phyloP scores from a whole-genome alignment of 2,888 invertebrate species.

The Hartigia nigra region DNA sequence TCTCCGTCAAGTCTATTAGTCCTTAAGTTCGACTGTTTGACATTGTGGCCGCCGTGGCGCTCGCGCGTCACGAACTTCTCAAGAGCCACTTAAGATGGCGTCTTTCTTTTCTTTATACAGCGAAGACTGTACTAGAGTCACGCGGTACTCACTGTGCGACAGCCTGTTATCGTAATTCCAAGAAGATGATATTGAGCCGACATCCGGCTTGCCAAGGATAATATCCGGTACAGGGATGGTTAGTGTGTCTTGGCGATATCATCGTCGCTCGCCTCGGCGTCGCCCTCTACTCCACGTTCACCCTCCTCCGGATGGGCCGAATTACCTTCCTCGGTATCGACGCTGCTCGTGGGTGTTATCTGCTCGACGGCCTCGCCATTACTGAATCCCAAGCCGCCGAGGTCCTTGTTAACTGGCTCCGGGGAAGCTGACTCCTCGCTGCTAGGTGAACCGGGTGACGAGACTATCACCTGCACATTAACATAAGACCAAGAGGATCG shows the following conservation, averaged over 20 bases:
- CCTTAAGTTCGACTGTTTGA: background rate
- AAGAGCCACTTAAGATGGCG: background rate
- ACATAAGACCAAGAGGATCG: background rate
- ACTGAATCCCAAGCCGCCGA: conserved; percentile 35
- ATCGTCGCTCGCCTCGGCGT: conserved; percentile 71
- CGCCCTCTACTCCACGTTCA: conserved; percentile 70
- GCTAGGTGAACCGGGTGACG: conserved; percentile 89
- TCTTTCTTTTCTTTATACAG: background rate
- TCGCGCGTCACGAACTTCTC: background rate
- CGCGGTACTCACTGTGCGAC: conserved; percentile 1
- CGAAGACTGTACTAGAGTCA: background rate
- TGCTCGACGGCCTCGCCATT: conserved; percentile 65
- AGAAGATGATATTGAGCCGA: background rate
- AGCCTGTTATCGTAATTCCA: background rate
- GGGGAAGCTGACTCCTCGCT: conserved; percentile 86
- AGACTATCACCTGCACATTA: conserved; percentile 70
- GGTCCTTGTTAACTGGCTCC: conserved; percentile 76
- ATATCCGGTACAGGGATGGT: background rate
- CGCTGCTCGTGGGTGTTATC: conserved; percentile 71
- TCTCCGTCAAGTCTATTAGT: background rate
- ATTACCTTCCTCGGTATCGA: conserved; percentile 71
- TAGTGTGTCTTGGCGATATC: conserved; percentile 48
- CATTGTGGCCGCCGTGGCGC: background rate
- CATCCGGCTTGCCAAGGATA: background rate
- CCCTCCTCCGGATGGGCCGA: conserved; percentile 67